Base-by-base conservation (phyloP, 2,888 invertebrate genomes). In the Pegoplata infirma region DNA sequence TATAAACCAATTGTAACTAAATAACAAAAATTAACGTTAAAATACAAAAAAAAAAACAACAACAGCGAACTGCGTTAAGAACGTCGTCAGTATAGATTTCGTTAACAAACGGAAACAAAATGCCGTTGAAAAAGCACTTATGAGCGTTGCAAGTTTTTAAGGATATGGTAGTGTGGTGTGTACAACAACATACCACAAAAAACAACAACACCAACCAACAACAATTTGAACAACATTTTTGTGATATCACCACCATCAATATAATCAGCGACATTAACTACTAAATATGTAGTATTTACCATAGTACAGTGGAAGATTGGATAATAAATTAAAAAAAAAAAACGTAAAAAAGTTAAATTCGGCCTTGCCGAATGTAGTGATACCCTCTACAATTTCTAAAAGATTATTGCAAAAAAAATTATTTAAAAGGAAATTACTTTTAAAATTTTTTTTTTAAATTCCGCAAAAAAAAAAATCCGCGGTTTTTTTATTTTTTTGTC, bases 91-190 rank as follows among this genome's bases (percentile, higher is more conserved):
- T 68, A 47, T 75, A 72, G 67, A 68, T 71, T 77, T 74, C 56
- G 68, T 72, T 79, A n/a, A 79, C 63, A 85, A 87, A 86, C 87
- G 87, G 87, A 87, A 87, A 86, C 86, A 86, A 87, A 87, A 85
- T 86, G 84, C 86, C 87, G 85, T 86, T 86, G 85, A 84, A 71
- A 86, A 87, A 86, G 86, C 84, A 87, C 86, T 86, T 86, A 85
- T 85, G 84, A 85, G 84, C 86, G 85, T 86, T 86, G 84, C 86
- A 86, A 79, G 69, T 78, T 59, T 85, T 85, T 61, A 86, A 84
- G 85, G 61, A 68, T 68, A 61, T 53, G 53, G 40, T 23, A 16
- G 55, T 7, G 23, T 25, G 10, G 40, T 19, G 5, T 36, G 17
- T 63, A 25, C 49, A 21, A 28, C 40, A 59, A 67, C 51, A 61